phyloP scores from a whole-genome alignment of 1,140 invertebrate genomes.

The Leptonema lineaticorne region DNA sequence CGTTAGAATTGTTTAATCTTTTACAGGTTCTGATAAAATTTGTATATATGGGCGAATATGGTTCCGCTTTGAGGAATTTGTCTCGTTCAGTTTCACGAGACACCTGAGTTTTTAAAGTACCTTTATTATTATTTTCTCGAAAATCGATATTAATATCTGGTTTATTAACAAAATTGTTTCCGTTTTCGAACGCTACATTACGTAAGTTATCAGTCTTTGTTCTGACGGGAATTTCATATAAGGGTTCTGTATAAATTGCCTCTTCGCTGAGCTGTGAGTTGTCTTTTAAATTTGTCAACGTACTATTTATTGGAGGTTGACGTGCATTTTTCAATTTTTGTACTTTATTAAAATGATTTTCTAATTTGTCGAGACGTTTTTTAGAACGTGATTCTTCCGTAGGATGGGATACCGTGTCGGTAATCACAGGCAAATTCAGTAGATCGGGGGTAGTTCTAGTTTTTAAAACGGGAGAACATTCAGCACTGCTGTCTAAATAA shows the following conservation, averaged over 20 bases:
- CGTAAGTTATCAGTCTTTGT: slow-evolving; percentile 4
- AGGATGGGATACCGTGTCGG: slow-evolving; percentile 50
- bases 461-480: slow-evolving; percentile 53
- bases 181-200: not conserved
- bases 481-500: slow-evolving; percentile 54
- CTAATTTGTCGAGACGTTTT: slow-evolving; percentile 53
- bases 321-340: slow-evolving; percentile 41
- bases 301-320: not conserved
- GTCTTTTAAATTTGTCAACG: not conserved
- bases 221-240: slow-evolving; percentile 30
- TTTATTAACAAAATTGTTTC: not conserved
- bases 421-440: slow-evolving; percentile 52
- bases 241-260: slow-evolving; percentile 32
- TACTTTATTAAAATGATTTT: slow-evolving; percentile 54
- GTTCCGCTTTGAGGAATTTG: not conserved
- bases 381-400: slow-evolving; percentile 48
- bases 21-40: not conserved
- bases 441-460: slow-evolving; percentile 51
- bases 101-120: not conserved
- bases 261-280: not conserved
- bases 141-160: not conserved
- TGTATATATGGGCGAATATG: not conserved
- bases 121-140: not conserved
- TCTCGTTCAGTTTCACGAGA: not conserved
- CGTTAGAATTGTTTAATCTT: not conserved